Conservation (phyloP, 2,797 vertebrate genomes). For the Lepilemur septentrionalis region DNA sequence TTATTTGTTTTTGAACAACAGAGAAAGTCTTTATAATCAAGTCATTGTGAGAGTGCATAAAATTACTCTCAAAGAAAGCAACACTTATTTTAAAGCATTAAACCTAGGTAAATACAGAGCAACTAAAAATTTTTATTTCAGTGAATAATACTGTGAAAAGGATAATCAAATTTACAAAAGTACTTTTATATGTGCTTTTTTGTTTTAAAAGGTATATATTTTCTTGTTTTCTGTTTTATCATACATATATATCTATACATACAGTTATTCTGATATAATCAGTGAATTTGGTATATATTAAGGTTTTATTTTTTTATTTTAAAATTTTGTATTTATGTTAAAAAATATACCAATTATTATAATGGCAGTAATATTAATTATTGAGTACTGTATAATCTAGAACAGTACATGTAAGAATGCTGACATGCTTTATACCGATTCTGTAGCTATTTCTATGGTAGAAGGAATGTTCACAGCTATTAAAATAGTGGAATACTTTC, state of each 20-base stretch:
- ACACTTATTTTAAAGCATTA: background rate
- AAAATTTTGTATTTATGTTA: conserved; percentile 31
- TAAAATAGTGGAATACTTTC: background rate
- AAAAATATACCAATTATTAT: conserved; percentile 56
- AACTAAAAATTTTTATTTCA: background rate
- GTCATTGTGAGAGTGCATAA: background rate
- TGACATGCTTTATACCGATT: background rate
- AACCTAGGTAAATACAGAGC: background rate
- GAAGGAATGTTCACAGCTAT: background rate
- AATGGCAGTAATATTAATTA: conserved; percentile 14
- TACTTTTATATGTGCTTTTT: background rate
- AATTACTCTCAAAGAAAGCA: background rate
- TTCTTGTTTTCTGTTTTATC: background rate
- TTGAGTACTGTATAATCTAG: conserved; percentile 39
- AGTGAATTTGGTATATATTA: background rate
- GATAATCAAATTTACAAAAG: background rate
- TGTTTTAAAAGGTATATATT: background rate
- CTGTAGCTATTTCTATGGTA: background rate
- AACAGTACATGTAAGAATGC: background rate
- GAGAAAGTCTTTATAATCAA: background rate
- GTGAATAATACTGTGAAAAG: background rate
- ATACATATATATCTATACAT: background rate
- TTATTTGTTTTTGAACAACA: background rate
- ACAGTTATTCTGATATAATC: background rate
- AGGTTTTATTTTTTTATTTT: conserved; percentile 56